Evolutionary conservation across 2,888 invertebrate genomes (phyloP), one percentile per base, ranked within the genome.

Genomic region (Leucophenga maculata): DNA sequence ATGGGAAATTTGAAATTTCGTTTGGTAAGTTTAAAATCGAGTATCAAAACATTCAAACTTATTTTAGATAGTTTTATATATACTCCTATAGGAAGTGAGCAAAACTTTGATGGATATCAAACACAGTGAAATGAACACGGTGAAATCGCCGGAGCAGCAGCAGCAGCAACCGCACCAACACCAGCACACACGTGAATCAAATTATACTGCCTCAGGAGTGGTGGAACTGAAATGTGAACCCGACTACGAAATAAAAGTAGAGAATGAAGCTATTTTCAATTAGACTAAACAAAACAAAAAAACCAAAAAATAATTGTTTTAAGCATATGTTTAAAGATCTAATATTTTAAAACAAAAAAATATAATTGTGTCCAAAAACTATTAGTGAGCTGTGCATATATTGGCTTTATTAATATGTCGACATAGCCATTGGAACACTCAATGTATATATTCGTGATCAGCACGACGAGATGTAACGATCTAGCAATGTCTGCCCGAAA

Each of bases 1-100:
- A 70, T 81, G 66, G 72, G 69, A 8, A 81, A 80, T 26, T 76
- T 81, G 50, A 76, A 73, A 46, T 83, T 81, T 65, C 78, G 80
- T 0, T 68, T 73, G 13, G 83, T 39, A 39, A 39, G 39, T 11
- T 39, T 39, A 11, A 39, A 39, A 39, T 39, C n/a, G n/a, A n/a
- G n/a, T n/a, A 39, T 39, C 3, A 39, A 6, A 39, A 39, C 11
- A 6, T 11, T 39, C 8, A 39, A 6, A 39, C 8, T 11, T 39
- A 39, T 39, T 6, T 39, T n/a, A n/a, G n/a, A n/a, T n/a, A n/a
- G n/a, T n/a, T n/a, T n/a, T n/a, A 1, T 39, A 11, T 39, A 1
- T 39, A 39, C 8, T 39, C 8, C 2, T 26, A 11, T 11, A 39
- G 39, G 62, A 64, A 22, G 62, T 64, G 6, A 48, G 46, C 22